phyloP scores from a whole-genome alignment of 2,888 invertebrate species.

The Chironomus tentans region DNA sequence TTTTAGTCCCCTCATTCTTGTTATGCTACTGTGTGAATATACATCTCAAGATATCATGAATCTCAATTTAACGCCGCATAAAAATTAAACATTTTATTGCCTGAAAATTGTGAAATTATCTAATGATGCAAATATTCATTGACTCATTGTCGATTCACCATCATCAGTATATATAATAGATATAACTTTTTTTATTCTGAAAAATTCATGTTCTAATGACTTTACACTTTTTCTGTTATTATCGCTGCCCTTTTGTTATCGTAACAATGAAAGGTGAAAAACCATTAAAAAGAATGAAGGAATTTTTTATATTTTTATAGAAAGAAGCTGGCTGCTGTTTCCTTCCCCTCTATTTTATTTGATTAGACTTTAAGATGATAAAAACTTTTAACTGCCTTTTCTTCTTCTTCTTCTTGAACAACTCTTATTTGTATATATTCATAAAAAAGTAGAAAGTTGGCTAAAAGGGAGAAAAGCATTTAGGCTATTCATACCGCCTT shows the following conservation, averaged over 20 bases:
- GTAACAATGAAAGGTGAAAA: slow-evolving; percentile 23
- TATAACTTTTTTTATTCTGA: too few species aligned
- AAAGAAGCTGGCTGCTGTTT: neutral
- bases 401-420: neutral
- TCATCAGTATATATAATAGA: neutral
- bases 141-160: neutral
- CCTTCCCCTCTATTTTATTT: neutral
- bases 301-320: neutral
- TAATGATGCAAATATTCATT: too few species aligned
- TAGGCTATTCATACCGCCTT: neutral
- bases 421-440: slow-evolving; percentile 1
- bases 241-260: neutral
- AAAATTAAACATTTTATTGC: too few species aligned
- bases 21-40: too few species aligned
- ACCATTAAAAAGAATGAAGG: slow-evolving; percentile 1
- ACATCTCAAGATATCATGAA: too few species aligned
- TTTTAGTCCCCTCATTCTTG: too few species aligned
- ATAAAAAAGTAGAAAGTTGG: neutral
- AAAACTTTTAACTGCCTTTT: slow-evolving; percentile 21
- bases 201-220: slow-evolving; percentile 7
- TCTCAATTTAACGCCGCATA: too few species aligned
- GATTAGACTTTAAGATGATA: slow-evolving; percentile 14
- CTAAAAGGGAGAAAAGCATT: slow-evolving; percentile 4
- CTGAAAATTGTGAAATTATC: too few species aligned
- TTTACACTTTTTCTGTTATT: neutral